These are phyloP conservation scores for Germaria angustata DNA, from an alignment of 2,888 invertebrate species.

Conservation along the genomic window DNA sequence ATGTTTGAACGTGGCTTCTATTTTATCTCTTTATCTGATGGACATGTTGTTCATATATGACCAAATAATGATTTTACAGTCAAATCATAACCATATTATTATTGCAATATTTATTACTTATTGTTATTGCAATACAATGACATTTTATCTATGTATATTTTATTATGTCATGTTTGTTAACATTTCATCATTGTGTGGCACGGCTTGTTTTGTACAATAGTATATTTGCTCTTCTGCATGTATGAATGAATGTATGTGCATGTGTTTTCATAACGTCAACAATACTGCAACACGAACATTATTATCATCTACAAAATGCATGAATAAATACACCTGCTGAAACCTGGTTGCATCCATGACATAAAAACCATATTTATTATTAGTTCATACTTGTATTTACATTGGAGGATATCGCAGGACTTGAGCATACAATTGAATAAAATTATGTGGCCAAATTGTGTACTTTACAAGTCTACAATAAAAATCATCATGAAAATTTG, in stretches of 20 bases:
- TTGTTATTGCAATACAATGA: conserved; percentile 34
- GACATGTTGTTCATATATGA: too few relatives aligned
- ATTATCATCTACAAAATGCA: conserved; percentile 26
- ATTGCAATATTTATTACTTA: conserved; percentile 36
- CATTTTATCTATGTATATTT: conserved; percentile 8
- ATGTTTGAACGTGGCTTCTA: neutral
- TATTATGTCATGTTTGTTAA: conserved; percentile 13
- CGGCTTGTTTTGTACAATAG: neutral
- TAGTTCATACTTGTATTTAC: neutral
- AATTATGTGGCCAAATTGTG: neutral
- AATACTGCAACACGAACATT: neutral
- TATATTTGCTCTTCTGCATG: too few relatives aligned
- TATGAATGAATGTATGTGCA: too few relatives aligned
- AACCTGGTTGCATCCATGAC: neutral
- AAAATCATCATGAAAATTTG: too few relatives aligned
- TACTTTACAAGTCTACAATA: neutral
- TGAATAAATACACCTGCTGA: conserved; percentile 21
- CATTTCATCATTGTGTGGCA: neutral
- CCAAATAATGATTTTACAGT: conserved; percentile 11
- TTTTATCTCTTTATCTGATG: conserved; percentile 9
- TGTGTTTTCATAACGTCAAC: neutral
- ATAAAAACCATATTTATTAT: conserved; percentile 2
- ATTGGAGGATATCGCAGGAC: neutral
- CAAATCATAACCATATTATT: conserved; percentile 37
- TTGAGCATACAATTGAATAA: conserved; percentile 4